Conservation (phyloP, 1,140 invertebrate genomes). For the Triops cancriformis region DNA sequence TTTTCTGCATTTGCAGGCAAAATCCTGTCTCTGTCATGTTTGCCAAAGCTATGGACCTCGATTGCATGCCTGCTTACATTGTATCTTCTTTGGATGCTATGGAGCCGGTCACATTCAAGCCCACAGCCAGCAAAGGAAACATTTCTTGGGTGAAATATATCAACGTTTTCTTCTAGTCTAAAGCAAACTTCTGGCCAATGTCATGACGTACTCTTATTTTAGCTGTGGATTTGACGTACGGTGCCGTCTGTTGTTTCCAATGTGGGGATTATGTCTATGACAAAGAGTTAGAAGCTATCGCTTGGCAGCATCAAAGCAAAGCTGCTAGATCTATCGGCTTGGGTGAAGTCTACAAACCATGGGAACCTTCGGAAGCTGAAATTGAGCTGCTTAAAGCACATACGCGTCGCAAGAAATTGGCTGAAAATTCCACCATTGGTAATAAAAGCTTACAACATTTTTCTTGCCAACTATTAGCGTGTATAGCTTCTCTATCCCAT, state of each 20-base stretch:
- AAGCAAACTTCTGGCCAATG: not conserved
- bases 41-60: slow-evolving; percentile 64
- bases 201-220: slow-evolving; percentile 18
- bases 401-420: slow-evolving; percentile 65
- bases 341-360: slow-evolving; percentile 59
- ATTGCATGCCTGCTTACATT: slow-evolving; percentile 80
- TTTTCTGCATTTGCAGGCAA: slow-evolving; percentile 49
- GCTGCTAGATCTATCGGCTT: slow-evolving; percentile 53
- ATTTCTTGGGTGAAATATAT: slow-evolving; percentile 56
- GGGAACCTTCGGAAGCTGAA: slow-evolving; percentile 70
- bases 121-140: slow-evolving; percentile 69
- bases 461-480: slow-evolving; percentile 23
- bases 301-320: slow-evolving; percentile 51
- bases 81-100: slow-evolving; percentile 85
- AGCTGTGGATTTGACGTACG: slow-evolving; percentile 78
- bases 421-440: slow-evolving; percentile 74
- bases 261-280: slow-evolving; percentile 92
- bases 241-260: slow-evolving; percentile 80
- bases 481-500: too few relatives aligned
- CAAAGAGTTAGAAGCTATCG: slow-evolving; percentile 50
- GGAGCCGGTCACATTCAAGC: slow-evolving; percentile 69
- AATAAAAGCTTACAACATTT: slow-evolving; percentile 22
- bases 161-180: not conserved
- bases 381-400: slow-evolving; percentile 57
- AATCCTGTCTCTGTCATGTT: slow-evolving; percentile 63